A percentile compares a stretch with the other conserved stretches of the same genome.
These are phyloP conservation scores for Alaudala cheleensis DNA, from an alignment of 2,113 vertebrate genomes.

Conservation along the genomic window DNA sequence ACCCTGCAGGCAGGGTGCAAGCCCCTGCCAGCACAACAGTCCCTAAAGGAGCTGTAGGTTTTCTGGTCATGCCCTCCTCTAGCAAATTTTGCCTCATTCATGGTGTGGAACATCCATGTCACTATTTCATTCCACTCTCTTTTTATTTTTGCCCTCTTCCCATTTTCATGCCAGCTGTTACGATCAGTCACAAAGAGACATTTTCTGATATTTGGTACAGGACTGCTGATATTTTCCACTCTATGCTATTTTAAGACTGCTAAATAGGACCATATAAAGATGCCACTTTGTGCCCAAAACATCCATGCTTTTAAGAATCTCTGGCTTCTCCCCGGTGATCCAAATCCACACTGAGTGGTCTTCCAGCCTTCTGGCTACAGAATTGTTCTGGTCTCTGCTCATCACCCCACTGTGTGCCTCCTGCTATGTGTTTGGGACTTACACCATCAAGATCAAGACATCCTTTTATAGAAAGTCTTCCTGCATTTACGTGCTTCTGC, in stretches of 20 bases:
- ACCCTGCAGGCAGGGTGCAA: neutral
- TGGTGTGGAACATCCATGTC: neutral
- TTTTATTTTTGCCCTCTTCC: neutral
- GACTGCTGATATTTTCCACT: neutral
- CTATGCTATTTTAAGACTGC: neutral
- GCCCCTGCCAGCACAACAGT: fast-evolving
- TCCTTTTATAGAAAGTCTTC: neutral
- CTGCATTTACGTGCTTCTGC: neutral
- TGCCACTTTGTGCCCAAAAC: neutral
- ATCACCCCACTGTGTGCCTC: neutral
- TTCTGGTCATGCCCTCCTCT: neutral
- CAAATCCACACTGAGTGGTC: neutral
- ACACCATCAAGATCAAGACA: neutral
- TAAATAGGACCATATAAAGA: neutral
- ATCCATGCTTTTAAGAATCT: neutral
- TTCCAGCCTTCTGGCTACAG: neutral
- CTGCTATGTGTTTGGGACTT: neutral
- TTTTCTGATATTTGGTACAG: neutral
- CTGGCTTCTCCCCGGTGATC: neutral
- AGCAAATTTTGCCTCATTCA: neutral
- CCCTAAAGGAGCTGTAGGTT: neutral
- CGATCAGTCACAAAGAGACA: neutral
- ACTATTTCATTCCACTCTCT: neutral
- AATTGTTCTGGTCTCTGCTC: neutral
- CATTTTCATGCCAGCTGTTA: neutral